Evolutionary conservation across 2,888 invertebrate species (phyloP), one percentile per base, ranked within the genome.

Genomic region (Autographa gamma): DNA sequence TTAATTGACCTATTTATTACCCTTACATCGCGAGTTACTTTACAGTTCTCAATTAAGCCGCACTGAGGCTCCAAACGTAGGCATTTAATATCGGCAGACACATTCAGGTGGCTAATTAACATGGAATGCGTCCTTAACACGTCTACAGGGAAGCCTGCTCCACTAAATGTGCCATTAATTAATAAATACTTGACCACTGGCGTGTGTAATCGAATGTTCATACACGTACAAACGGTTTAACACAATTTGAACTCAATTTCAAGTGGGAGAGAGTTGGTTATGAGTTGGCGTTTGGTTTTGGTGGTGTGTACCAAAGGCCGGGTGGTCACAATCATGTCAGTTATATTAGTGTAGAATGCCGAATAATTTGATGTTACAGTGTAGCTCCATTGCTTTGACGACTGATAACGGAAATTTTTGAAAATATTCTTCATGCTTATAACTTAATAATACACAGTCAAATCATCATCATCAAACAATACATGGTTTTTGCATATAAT

Each of bases 121-220:
- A 71, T 78, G 92, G 93, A 91, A 95, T 93, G 88, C 83, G 77
- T 75, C 83, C 77, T 79, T 84, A 85, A 75, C 81, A 86, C 86
- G 84, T 85, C 81, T 81, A 88, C 86, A 85, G 86, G 91, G 90
- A 92, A 93, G 91, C 91, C 90, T 88, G 88, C 88, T 88, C 91
- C 91, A 93, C 93, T 92, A 94, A 92, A 94, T 93, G 90, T 88
- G 88, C 84, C 81, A 89, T 91, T 95, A 95, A 95, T 94, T 94
- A 93, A 92, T 91, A 93, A 95, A 95, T 95, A 93, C 95, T 94
- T 94, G 95, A 93, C 93, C 93, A 86, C 60, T 89, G 89, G 89
- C 77, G 93, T 92, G 94, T 92, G 86, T 93, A 94, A 95, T 95
- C 92, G 92, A 95, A 94, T 94, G 93, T 93, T 93, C 93, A 91